Percentiles rank a stretch among this genome's conserved stretches.
These are phyloP conservation scores for Meriones psammophilus DNA, from an alignment of 2,797 vertebrate genomes.

Conservation along the genomic window DNA sequence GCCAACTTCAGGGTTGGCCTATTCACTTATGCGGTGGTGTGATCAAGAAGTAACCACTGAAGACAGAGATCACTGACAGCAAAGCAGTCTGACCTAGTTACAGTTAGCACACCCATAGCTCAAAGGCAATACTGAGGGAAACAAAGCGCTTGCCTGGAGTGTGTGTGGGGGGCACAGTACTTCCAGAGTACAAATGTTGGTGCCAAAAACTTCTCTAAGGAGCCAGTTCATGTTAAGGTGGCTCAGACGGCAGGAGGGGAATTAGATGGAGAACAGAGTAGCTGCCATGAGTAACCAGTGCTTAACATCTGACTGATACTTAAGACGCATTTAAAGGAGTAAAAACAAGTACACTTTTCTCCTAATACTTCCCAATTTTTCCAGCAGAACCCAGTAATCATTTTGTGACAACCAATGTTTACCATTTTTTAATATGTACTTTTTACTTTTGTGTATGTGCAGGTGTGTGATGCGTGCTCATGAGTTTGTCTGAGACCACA, in stretches of 20 bases:
- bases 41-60: not conserved
- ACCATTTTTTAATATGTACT: too few relatives aligned
- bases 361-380: not conserved
- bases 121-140: not conserved
- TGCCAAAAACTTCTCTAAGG: not conserved
- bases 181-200: not conserved
- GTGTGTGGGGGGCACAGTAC: too few relatives aligned
- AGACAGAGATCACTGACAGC: not conserved
- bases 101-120: not conserved
- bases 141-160: not conserved
- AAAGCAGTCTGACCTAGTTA: too few relatives aligned
- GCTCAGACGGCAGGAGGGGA: too few relatives aligned
- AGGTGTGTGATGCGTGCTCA: not conserved
- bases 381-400: not conserved
- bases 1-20: too few relatives aligned
- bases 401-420: not conserved
- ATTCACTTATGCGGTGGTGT: not conserved
- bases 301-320: not conserved
- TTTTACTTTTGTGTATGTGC: not conserved
- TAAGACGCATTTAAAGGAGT: constrained; percentile 6
- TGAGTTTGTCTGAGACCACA: not conserved
- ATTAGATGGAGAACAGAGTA: not conserved
- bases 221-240: not conserved
- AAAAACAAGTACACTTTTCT: not conserved
- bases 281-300: not conserved